Evolutionary conservation across 2,797 vertebrate genomes (phyloP), one percentile per base, ranked within the genome.

Genomic region (Schizopygopsis pylzovi): DNA sequence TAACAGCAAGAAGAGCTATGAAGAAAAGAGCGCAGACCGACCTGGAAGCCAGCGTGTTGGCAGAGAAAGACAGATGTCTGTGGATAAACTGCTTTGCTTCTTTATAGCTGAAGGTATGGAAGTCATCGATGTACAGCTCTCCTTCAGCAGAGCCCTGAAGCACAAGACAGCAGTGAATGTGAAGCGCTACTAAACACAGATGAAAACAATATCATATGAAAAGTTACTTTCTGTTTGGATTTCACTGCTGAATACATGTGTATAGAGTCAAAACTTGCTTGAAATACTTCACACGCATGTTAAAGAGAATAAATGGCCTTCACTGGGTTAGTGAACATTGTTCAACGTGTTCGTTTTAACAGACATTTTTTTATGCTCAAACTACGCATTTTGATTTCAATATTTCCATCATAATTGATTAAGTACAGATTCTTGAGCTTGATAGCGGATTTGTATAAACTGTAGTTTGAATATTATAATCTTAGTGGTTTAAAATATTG

Each of bases 101-200:
- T 71, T 97, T 92, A 80, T 95, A 98, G 89, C 93, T 95, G 87
- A 97, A 97, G 0, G 96, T 97, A 91, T 96, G 96, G 20, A 97
- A 97, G 1, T 98, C 97, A 1, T 98, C 97, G 0, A 98, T 90
- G 90, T 95, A 98, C 72, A 98, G 94, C 77, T 98, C 95, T 12
- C 97, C 97, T 79, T 96, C 92, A 1, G 97, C 97, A 0, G 92
- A 93, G 85, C 96, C 95, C 97, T 98, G 92, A 47, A 49, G 88
- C 41, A 87, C 1, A 61, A 84, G 6, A 72, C 3, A 41, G 0
- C 0, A 37, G 59, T 56, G 47, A 28, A 71, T 20, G 39, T 52
- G 1, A 39, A 39, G 37, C 18, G 22, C 12, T n/a, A 39, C 71
- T 49, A 39, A 22, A 15, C 28, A n/a, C 76, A n/a, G 11, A 45